phyloP scores from a whole-genome alignment of 2,113 vertebrate genomes.

The Montifringilla adamsi region DNA sequence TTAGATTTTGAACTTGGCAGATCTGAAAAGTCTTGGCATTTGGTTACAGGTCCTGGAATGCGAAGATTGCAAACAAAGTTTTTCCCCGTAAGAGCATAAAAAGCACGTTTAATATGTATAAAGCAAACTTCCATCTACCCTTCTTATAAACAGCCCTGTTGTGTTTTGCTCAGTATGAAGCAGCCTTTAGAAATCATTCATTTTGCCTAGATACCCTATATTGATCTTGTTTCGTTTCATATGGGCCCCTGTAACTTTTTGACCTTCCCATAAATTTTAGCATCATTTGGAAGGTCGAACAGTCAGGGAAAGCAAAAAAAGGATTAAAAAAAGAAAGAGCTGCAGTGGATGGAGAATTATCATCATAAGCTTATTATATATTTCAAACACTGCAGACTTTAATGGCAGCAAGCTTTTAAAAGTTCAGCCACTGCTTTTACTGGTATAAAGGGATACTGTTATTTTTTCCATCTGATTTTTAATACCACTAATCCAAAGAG shows the following conservation, averaged over 20 bases:
- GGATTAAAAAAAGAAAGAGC: not conserved
- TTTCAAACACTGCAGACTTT: conserved; percentile 20
- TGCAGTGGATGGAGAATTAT: not conserved
- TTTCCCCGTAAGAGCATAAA: not conserved
- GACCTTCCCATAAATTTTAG: conserved; percentile 37
- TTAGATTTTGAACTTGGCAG: conserved; percentile 23
- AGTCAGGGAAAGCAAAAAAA: conserved; percentile 35
- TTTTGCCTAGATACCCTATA: not conserved
- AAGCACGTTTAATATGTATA: not conserved
- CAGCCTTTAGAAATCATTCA: not conserved
- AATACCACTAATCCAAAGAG: not conserved
- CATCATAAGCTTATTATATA: not conserved
- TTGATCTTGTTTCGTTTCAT: conserved; percentile 7
- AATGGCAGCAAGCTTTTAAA: not conserved
- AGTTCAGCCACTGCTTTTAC: not conserved
- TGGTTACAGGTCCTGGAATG: conserved; percentile 13
- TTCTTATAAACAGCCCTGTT: not conserved
- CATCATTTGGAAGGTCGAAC: conserved; percentile 42
- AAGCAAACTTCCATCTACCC: not conserved
- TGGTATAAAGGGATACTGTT: not conserved
- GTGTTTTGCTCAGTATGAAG: not conserved
- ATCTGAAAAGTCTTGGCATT: not conserved
- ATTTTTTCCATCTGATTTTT: conserved; percentile 16
- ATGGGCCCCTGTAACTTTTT: conserved; percentile 8
- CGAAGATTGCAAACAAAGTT: not conserved